Base-by-base conservation (phyloP, 2,888 invertebrate species). In the Sphaeridia pumilis region DNA sequence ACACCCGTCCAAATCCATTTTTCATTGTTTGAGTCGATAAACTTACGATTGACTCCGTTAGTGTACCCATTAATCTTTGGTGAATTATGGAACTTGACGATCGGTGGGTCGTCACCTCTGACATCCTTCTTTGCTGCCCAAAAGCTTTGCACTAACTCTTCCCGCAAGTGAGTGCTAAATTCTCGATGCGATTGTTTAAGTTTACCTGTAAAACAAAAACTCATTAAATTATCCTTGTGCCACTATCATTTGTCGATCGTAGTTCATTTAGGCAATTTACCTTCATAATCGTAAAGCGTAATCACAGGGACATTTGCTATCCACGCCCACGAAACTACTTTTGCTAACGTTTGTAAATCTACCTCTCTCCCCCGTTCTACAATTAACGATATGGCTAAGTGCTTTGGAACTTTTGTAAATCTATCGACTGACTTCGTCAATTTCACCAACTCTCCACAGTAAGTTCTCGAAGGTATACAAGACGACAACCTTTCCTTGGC, bases 231-330 rank as follows among this genome's bases (percentile, higher is more conserved):
- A 44, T 24, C 7, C 22, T n/a, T 5, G 7, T 22, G 17, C 31
- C 17, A 5, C 2, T 28, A 7, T 31, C 20, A 28, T 22, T 21
- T 7, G 12, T 36, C 36, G 4, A 14, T 21, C 12, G 22, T 7
- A 38, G 17, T 17, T 38, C 38, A 22, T 27, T 43, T 28, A 3
- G 36, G 22, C 20, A n/a, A 25, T 54, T 57, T 47, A 63, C 63
- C 63, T 43, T 58, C 35, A 51, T 60, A 58, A 49, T 63, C 63
- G 49, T 63, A 63, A 21, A 63, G 45, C 34, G 61, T 63, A 36
- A 63, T 53, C 4, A 58, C 51, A 24, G 58, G 56, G 47, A 61
- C 60, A 36, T 58, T 49, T 22, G 58, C 58, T 3, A 57, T 57
- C 52, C 58, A 61, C n/a, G 61, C 58, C 59, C 59, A 61, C 10